phyloP scores from a whole-genome alignment of 2,888 invertebrate species.

The Homarus gammarus region DNA sequence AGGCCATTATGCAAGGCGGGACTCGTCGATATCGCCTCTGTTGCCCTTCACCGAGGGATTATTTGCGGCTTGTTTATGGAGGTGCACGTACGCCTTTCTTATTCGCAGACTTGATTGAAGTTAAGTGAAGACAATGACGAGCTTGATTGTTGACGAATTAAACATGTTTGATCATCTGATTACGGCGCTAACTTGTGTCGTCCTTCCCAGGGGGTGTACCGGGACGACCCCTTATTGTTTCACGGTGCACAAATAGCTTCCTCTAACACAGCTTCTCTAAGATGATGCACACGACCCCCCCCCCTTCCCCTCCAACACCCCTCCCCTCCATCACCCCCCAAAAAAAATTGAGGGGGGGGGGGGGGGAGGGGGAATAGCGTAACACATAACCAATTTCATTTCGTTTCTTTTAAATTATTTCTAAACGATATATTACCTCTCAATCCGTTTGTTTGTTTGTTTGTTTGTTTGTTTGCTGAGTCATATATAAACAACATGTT shows the following conservation, averaged over 20 bases:
- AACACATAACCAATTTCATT: no score
- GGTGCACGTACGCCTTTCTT: conserved; percentile 22
- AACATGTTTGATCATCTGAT: conserved; percentile 66
- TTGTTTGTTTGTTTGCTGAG: no score
- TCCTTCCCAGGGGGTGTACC: conserved; percentile 20
- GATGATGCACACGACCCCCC: no score
- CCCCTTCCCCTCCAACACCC: neutral
- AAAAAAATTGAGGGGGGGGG: no score
- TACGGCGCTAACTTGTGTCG: conserved; percentile 44
- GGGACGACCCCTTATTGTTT: neutral
- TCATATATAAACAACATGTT: no score
- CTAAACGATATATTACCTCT: no score
- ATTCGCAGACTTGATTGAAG: conserved; percentile 43
- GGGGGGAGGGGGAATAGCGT: no score
- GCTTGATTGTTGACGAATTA: conserved; percentile 64
- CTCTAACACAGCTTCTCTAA: neutral
- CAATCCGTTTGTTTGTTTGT: no score
- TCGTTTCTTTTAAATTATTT: no score
- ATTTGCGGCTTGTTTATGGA: conserved; percentile 47
- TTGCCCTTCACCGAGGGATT: conserved; percentile 5
- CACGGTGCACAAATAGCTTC: conserved; percentile 22
- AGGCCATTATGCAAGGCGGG: neutral
- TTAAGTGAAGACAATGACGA: conserved; percentile 61
- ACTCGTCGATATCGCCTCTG: conserved; percentile 1
- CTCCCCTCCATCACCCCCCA: no score